These are phyloP conservation scores for Nephrocerus scutellatus DNA, from an alignment of 2,888 invertebrate species.

Conservation along the genomic window DNA sequence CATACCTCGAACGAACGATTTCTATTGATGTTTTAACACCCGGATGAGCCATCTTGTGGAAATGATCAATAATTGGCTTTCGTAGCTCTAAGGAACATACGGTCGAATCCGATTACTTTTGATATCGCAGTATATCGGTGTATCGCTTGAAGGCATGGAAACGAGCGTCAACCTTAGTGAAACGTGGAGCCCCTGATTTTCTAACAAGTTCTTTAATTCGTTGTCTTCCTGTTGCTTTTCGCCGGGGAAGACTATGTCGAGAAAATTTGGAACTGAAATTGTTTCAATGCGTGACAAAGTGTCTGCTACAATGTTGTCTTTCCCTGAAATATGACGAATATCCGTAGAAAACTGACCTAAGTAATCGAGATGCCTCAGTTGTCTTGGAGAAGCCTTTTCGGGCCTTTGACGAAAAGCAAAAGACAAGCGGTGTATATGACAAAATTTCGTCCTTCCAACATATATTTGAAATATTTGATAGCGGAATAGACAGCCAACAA, in stretches of 20 bases:
- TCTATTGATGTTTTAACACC: no score
- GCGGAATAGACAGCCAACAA: slow-evolving; percentile 38
- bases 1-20: no score
- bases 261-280: slow-evolving; percentile 7
- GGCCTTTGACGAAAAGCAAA: slow-evolving; percentile 32
- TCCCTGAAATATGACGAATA: slow-evolving; percentile 13
- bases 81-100: no score
- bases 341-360: slow-evolving; percentile 23
- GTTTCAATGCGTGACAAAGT: slow-evolving; percentile 24
- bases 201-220: slow-evolving; percentile 13
- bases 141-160: no score
- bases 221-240: slow-evolving; percentile 11
- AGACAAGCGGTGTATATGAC: slow-evolving; percentile 19
- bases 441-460: slow-evolving; percentile 20
- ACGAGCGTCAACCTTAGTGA: no score
- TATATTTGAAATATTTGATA: slow-evolving; percentile 27
- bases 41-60: no score
- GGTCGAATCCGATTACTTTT: no score
- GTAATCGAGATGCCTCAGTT: slow-evolving; percentile 36
- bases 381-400: slow-evolving; percentile 35
- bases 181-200: no score
- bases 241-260: slow-evolving; percentile 5
- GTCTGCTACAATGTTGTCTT: slow-evolving; percentile 21
- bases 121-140: no score
- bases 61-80: no score